phyloP scores from a whole-genome alignment of 23 tunicate species.

The Phallusia fumigata region DNA sequence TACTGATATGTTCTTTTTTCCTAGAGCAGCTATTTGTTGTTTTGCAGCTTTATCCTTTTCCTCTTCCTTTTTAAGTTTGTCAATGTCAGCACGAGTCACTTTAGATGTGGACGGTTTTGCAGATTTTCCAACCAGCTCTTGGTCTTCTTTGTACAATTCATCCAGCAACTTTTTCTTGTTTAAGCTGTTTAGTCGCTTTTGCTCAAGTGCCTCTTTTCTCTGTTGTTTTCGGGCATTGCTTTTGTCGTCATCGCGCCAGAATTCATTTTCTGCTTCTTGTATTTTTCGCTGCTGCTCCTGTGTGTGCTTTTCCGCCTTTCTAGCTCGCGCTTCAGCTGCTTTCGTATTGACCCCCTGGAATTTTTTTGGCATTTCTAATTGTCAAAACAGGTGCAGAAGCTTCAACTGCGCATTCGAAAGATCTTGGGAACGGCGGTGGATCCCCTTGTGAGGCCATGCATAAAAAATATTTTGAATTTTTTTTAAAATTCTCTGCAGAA shows the following conservation, averaged over 20 bases:
- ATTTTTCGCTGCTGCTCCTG: constrained; percentile 36
- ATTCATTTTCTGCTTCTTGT: constrained; percentile 74
- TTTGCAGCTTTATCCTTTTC: constrained; percentile 32
- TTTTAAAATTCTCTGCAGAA: too few species aligned
- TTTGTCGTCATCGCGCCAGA: constrained; percentile 91
- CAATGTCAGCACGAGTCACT: constrained; percentile 80
- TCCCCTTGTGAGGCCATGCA: too few species aligned
- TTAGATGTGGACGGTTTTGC: constrained; percentile 47
- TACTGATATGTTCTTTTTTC: constrained; percentile 50
- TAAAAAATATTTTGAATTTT: too few species aligned
- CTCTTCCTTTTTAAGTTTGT: constrained; percentile 15
- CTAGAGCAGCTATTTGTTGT: constrained; percentile 6
- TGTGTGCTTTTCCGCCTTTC: constrained; percentile 70
- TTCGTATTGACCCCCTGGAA: constrained; percentile 87
- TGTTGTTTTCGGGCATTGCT: constrained; percentile 56
- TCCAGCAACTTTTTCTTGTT: constrained; percentile 73
- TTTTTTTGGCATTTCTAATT: constrained; percentile 74
- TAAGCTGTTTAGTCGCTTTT: constrained; percentile 50
- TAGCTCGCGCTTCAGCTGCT: constrained; percentile 82
- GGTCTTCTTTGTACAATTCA: constrained; percentile 74
- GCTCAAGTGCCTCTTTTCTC: constrained; percentile 76
- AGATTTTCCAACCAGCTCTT: constrained; percentile 48
- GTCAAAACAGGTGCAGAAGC: too few species aligned
- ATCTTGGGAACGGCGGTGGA: too few species aligned
- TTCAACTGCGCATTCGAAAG: too few species aligned